A percentile compares a stretch with the other conserved stretches of the same genome.
These are phyloP conservation scores for Myotis yumanensis DNA, from an alignment of 2,113 vertebrate genomes.

Conservation along the genomic window DNA sequence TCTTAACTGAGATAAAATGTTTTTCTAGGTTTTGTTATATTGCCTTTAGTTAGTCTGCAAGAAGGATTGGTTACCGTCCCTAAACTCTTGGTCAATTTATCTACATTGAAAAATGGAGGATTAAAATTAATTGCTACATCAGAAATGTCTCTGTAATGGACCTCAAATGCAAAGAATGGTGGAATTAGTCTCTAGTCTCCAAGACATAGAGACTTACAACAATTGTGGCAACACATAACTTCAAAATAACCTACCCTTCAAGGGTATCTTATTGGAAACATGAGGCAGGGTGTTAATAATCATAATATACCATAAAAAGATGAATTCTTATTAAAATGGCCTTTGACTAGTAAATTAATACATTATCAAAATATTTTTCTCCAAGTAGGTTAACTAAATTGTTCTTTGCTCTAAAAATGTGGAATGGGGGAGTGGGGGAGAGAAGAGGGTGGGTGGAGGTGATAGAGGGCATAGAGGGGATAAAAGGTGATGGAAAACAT, in stretches of 20 bases:
- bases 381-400: not conserved
- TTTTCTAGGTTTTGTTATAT: not conserved
- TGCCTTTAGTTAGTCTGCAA: conserved; percentile 10
- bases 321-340: not conserved
- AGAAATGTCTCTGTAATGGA: conserved; percentile 15
- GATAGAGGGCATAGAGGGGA: no score
- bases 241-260: not conserved
- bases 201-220: not conserved
- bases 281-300: conserved; percentile 26
- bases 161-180: conserved; percentile 12
- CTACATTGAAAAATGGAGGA: conserved; percentile 15
- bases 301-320: conserved; percentile 17
- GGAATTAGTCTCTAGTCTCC: conserved; percentile 2
- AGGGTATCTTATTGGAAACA: conserved; percentile 13
- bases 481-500: no score
- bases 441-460: no score
- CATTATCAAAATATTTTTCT: conserved; percentile 29
- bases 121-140: conserved; percentile 45
- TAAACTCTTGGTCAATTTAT: not conserved
- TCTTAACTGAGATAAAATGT: conserved; percentile 22
- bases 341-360: conserved; percentile 25
- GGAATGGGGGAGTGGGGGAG: not conserved
- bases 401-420: conserved; percentile 46
- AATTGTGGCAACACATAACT: not conserved
- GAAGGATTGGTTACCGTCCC: not conserved